Evolutionary conservation across 2,113 vertebrate species (phyloP), one percentile per base, ranked within the genome.

Genomic region (Prinia subflava): DNA sequence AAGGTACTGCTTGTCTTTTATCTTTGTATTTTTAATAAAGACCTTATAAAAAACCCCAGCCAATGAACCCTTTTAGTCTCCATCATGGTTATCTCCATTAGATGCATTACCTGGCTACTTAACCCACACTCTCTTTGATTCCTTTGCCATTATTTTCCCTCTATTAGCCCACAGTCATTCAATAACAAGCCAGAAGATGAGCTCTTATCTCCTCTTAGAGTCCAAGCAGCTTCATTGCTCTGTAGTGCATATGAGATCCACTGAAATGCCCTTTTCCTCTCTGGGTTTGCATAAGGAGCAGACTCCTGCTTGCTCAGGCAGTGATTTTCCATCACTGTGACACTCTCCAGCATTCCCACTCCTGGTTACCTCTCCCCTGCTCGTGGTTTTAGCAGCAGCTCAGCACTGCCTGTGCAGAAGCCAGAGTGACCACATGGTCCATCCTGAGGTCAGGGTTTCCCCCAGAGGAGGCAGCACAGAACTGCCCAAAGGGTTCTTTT

Each of bases 211-310:
- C 77, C 56, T 67, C 30, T 70, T 67, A 67, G 50, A 92, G 56
- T 27, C 67, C 3, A 2, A 68, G 47, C 39, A 71, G 76, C 22
- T 81, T 59, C 41, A 67, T 15, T 78, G 23, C 73, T 92, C 86
- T 93, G 73, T 31, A 67, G 76, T 70, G 80, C 63, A 42, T 35
- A 31, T 47, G 56, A 93, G 53, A 55, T 47, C 33, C 23, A 59
- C 33, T 59, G 71, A 93, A 94, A 90, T 18, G 83, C 46, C 52
- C 63, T 90, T 92, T 94, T 56, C 52, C 64, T 83, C 71, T 42
- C 67, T 0, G 0, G 39, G 23, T 75, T 81, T 93, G 71, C 33
- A 8, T 17, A 15, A 79, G 27, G 41, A 85, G 25, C 24, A 39
- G 53, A 14, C 22, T 76, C n/a, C 33, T 57, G 31, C 39, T 77